Base-by-base conservation (phyloP, 2,113 vertebrate species). In the Sceloporus tristichus region DNA sequence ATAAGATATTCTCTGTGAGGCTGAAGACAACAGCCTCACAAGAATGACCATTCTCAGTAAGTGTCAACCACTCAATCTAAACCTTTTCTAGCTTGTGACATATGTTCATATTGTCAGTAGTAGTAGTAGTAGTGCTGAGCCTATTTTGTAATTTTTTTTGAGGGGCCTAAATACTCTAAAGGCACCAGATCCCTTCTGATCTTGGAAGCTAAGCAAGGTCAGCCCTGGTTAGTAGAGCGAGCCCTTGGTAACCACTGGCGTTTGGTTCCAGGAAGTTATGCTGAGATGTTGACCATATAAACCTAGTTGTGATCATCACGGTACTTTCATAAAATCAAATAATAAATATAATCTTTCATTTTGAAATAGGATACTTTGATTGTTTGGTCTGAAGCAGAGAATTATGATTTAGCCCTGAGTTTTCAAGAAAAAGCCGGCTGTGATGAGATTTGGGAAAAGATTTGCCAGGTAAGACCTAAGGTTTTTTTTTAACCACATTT, bases 361-460 rank as follows among this genome's bases (percentile, higher is more conserved):
- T 93, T 90, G 91, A 38, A 93, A 91, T 94, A 99, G 99, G 99
- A 99, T 95, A 99, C 98, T 9, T 95, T 99, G 94, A 99, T 99
- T 95, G 99, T 99, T 93, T 99, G 99, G 99, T 99, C 99, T 84
- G 99, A 99, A 98, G 99, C 98, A 87, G 99, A 99, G 93, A 99
- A 99, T 95, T 99, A 98, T 96, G 99, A 99, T 94, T 96, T 99
- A 96, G 99, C 99, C 85, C 96, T 99, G 91, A 99, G 99, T 96
- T 99, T 99, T 95, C 99, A 99, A 96, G 99, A 99, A 94, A 99
- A 99, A 94, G 99, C 98, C 91, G 99, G 99, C 90, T 99, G 99
- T 90, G 99, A 99, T 98, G 99, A 99, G 94, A 99, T 99, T 93
- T 99, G 99, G 99, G 99, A 99, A 94, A 99, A 99, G 97, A 99